Evolutionary conservation across 2,888 invertebrate species (phyloP).

Genomic region (Aphodius granarius): DNA sequence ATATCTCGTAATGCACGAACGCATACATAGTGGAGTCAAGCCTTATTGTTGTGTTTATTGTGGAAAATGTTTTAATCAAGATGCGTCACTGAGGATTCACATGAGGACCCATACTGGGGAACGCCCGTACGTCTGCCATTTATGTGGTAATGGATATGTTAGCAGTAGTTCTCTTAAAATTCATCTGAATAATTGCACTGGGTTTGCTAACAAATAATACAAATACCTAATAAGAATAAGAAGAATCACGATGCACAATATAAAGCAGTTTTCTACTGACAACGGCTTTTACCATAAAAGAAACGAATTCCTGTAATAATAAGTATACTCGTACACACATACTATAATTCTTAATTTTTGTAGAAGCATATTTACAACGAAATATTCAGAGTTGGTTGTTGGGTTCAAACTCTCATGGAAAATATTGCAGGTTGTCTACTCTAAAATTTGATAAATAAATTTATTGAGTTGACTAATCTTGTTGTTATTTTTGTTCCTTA

Average conservation of each 20-base stretch:
- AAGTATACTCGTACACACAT: no score
- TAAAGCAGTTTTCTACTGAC: neutral
- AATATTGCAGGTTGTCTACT: no score
- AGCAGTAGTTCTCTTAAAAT: constrained; percentile 51
- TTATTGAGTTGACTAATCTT: no score
- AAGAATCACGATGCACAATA: no score
- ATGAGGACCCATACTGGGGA: constrained; percentile 38
- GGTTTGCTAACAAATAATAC: constrained; percentile 24
- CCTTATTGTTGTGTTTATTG: constrained; percentile 41
- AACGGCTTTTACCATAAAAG: neutral
- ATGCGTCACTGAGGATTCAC: constrained; percentile 35
- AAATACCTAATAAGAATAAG: no score
- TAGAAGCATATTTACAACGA: no score
- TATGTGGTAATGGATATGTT: constrained; percentile 38
- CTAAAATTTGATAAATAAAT: no score
- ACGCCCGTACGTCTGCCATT: constrained; percentile 37
- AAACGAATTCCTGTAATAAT: neutral
- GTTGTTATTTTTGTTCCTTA: no score
- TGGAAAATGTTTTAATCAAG: constrained; percentile 39
- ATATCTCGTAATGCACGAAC: constrained; percentile 39
- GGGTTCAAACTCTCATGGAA: no score
- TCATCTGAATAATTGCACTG: constrained; percentile 59
- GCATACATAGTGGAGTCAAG: constrained; percentile 42
- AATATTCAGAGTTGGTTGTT: no score
- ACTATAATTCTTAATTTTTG: no score